Evolutionary conservation across 2,888 invertebrate genomes (phyloP), one percentile per base, ranked within the genome.

Genomic region (Theretra japonica): DNA sequence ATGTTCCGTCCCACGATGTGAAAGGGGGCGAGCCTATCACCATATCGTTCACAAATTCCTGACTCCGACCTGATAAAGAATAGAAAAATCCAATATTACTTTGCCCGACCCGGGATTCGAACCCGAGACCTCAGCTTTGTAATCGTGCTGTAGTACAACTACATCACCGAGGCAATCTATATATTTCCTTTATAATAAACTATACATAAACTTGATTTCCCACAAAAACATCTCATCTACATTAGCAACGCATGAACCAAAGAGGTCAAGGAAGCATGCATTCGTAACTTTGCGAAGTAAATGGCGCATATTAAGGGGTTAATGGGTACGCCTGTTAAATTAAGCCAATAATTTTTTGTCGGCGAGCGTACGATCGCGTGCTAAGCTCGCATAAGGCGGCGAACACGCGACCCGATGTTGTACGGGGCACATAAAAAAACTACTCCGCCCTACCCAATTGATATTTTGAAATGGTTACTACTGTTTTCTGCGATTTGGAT

Each of bases 331-430:
- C 78, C 79, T 79, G 80, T 82, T 82, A 83, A 86, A 86, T 85
- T 83, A 81, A 79, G 80, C 77, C 85, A 87, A 90, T 85, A 88
- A 89, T 89, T 91, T 90, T 83, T 85, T 80, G 79, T 75, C 75
- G 74, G 79, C 81, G 88, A 82, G 75, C 72, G 86, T 89, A 89
- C 89, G 28, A 65, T 93, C 83, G 93, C 93, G 93, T 94, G 93
- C 81, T 82, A 80, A 76, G 68, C 78, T 72, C 83, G 86, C 90
- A 93, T 94, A 93, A 94, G 90, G 86, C 87, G 70, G 72, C 68
- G 74, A 87, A 89, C 94, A 94, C 94, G 94, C 94, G 82, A 93
- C 77, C 79, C 83, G 83, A 88, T 92, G 93, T 92, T 92, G 89
- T 91, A 92, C 92, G 91, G 87, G 81, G 86, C 83, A 84, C 79